These are phyloP conservation scores for Sakesphorus luctuosus DNA, from an alignment of 2,113 vertebrate genomes.

Conservation along the genomic window DNA sequence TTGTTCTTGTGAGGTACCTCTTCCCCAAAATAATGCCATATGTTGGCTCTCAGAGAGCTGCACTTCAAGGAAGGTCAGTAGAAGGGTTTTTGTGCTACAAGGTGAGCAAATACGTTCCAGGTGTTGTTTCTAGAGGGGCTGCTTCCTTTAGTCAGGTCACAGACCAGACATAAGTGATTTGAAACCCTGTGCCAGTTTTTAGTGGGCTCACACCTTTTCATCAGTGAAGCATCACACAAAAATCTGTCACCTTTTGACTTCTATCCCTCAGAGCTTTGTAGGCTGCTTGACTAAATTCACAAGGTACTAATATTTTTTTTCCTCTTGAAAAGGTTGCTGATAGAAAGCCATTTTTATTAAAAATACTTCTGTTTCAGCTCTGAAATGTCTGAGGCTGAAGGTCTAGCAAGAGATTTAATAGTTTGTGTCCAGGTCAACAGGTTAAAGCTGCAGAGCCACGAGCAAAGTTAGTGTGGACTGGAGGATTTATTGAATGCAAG, in stretches of 20 bases:
- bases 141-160: not conserved
- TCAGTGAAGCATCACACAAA: not conserved
- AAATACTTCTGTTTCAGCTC: not conserved
- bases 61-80: not conserved
- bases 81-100: not conserved
- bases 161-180: not conserved
- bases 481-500: not conserved
- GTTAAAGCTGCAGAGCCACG: slow-evolving; percentile 15
- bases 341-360: not conserved
- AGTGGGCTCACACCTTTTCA: not conserved
- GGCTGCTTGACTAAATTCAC: not conserved
- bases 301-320: not conserved
- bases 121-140: not conserved
- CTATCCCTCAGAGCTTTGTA: not conserved
- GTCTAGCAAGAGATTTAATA: not conserved
- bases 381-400: not conserved
- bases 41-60: not conserved
- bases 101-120: not conserved
- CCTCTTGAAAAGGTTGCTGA: not conserved
- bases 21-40: not conserved
- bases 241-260: slow-evolving; percentile 38
- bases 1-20: not conserved
- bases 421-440: not conserved
- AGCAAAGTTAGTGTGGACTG: not conserved
- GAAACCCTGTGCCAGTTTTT: not conserved